Percentiles rank a stretch among this genome's conserved stretches.
Conservation (phyloP, 2,797 vertebrate species). For the Ambastaia sidthimunki region DNA sequence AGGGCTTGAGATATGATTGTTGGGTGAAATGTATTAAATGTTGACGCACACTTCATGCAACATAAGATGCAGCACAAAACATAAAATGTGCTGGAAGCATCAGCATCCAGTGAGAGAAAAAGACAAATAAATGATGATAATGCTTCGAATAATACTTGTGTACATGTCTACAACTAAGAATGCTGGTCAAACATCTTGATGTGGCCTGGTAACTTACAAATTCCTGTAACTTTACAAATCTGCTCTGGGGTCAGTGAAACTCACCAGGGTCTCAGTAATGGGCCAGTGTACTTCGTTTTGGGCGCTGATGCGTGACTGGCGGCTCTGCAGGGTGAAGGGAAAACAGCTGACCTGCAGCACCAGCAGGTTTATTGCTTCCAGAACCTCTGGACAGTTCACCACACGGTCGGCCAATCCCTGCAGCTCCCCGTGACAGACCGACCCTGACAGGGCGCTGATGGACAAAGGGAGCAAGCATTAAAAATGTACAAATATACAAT, state of each 20-base stretch:
- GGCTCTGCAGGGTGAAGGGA: constrained; percentile 92
- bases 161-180: neutral
- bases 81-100: constrained; percentile 9
- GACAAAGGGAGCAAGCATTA: neutral
- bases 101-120: neutral
- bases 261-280: constrained; percentile 80
- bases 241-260: constrained; percentile 56
- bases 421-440: constrained; percentile 90
- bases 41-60: neutral
- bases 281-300: constrained; percentile 97
- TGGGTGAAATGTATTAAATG: too few relatives aligned
- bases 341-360: constrained; percentile 98
- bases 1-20: too few relatives aligned
- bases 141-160: neutral
- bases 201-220: neutral
- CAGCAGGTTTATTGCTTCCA: constrained; percentile 93
- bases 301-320: constrained; percentile 90
- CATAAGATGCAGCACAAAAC: neutral
- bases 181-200: neutral
- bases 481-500: too few relatives aligned
- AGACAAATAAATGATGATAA: too few relatives aligned
- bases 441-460: constrained; percentile 88
- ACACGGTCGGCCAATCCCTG: constrained; percentile 94
- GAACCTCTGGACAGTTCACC: constrained; percentile 95
- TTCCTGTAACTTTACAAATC: neutral